Percentiles rank a stretch among this genome's conserved stretches.
Evolutionary conservation across 2,888 invertebrate genomes (phyloP).

Genomic region (Acleris literana): DNA sequence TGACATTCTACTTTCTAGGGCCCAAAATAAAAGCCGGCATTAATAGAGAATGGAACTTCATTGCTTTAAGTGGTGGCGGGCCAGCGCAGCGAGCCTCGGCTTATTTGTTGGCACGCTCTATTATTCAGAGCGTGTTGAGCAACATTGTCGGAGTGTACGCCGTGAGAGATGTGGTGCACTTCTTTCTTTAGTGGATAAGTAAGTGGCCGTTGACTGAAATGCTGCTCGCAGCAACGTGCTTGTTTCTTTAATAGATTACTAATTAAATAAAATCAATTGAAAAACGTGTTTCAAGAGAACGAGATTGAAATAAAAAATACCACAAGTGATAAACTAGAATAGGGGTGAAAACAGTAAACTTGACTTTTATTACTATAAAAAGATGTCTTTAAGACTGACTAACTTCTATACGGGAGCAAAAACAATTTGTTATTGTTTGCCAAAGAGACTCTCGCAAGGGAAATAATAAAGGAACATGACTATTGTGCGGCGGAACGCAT

Average conservation of each 20-base stretch:
- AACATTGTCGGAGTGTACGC: not conserved
- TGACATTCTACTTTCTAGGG: conserved; percentile 17
- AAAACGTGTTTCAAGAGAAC: not conserved
- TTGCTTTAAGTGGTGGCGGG: conserved; percentile 40
- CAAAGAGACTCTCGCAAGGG: conserved; percentile 39
- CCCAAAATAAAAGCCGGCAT: conserved; percentile 39
- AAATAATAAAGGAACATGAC: conserved; percentile 41
- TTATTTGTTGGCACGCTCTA: conserved; percentile 38
- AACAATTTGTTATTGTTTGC: conserved; percentile 41
- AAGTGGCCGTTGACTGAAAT: not conserved
- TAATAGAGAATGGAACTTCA: conserved; percentile 41
- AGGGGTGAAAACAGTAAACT: too few relatives aligned
- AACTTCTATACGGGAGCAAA: not conserved
- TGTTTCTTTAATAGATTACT: too few relatives aligned
- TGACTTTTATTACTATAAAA: not conserved
- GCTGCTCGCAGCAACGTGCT: too few relatives aligned
- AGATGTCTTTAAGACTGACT: conserved; percentile 10
- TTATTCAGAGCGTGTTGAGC: conserved; percentile 37
- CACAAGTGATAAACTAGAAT: not conserved
- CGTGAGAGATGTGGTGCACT: not conserved
- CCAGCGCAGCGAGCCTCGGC: conserved; percentile 32
- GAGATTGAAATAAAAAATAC: not conserved
- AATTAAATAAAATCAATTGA: too few relatives aligned
- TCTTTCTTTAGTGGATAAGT: conserved; percentile 1
- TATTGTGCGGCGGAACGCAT: conserved; percentile 27